Percentiles rank a stretch among this genome's conserved stretches.
phyloP scores from a whole-genome alignment of 1,140 invertebrate species.

The Cryptotermes secundus region DNA sequence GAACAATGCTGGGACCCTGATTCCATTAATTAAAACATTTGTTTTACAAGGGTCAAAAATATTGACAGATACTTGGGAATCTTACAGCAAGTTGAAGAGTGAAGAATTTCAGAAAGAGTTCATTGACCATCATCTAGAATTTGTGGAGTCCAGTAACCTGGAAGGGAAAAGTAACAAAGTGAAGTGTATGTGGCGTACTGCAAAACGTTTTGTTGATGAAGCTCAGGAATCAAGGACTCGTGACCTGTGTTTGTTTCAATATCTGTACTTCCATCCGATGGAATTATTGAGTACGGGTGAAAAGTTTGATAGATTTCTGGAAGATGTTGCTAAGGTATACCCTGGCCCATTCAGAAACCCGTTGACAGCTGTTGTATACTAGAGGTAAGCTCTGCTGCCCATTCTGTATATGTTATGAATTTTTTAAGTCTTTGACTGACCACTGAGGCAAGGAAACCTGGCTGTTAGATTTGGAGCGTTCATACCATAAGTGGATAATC shows the following conservation, averaged over 20 bases:
- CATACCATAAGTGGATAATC: conserved; percentile 1
- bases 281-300: conserved; percentile 22
- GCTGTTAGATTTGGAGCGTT: conserved; percentile 1
- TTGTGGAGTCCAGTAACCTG: conserved; percentile 1
- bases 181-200: conserved; percentile 29
- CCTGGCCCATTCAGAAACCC: conserved; percentile 27
- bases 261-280: conserved; percentile 24
- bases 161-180: conserved; percentile 27
- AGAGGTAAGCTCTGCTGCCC: neutral
- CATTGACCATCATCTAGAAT: conserved; percentile 13
- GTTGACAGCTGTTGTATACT: conserved; percentile 27
- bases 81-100: conserved; percentile 14
- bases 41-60: conserved; percentile 21
- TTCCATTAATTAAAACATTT: conserved; percentile 22
- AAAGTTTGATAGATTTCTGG: conserved; percentile 29
- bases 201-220: conserved; percentile 23
- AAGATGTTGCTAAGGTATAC: conserved; percentile 27
- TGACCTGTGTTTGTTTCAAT: conserved; percentile 25
- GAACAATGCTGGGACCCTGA: conserved; percentile 9
- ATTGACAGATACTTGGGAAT: conserved; percentile 30
- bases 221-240: conserved; percentile 9
- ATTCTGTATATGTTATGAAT: neutral
- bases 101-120: conserved; percentile 24
- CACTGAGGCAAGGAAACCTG: neutral
- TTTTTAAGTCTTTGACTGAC: neutral